Evolutionary conservation across 2,888 invertebrate species (phyloP), one percentile per base, ranked within the genome.

Genomic region (Gymnoscelis rufifasciata): DNA sequence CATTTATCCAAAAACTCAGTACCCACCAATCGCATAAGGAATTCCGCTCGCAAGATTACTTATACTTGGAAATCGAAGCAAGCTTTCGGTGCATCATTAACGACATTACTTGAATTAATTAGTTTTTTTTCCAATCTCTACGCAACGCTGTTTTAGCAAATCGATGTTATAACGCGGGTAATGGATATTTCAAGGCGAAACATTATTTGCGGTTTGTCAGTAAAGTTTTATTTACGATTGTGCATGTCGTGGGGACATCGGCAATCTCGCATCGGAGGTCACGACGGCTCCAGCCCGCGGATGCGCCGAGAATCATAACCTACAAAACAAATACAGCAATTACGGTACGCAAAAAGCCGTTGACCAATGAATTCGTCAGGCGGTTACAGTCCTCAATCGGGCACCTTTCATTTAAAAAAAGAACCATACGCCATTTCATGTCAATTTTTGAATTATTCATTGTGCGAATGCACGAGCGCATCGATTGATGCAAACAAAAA

Each of bases 381-480:
- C 86, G 86, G 86, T 87, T 87, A 86, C 88, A 87, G 84, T 86
- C 81, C 86, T 87, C 88, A 88, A 88, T 88, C 87, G 88, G 83
- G 86, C 88, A 87, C 88, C 88, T 87, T 88, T 84, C 82, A 79
- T 83, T 84, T 72, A 82, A 84, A 86, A 86, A 88, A 87, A 84
- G 83, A 83, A 83, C 84, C 84, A 86, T 87, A 87, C 88, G 88
- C 87, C 86, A 88, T 87, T 88, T 88, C 87, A 88, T 88, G 88
- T 87, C 88, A 87, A 86, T 86, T 87, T 86, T 83, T 88, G 88
- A 88, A 88, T 88, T 83, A 88, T 88, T 88, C 88, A 88, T 88
- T 68, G 83, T 80, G 83, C 84, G 86, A 87, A 84, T 86, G 88
- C 84, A 82, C 81, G 84, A 80, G 86, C 87, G 87, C 87, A 87